Evolutionary conservation across 2,888 invertebrate genomes (phyloP), one percentile per base, ranked within the genome.

Genomic region (Troides aeacus): DNA sequence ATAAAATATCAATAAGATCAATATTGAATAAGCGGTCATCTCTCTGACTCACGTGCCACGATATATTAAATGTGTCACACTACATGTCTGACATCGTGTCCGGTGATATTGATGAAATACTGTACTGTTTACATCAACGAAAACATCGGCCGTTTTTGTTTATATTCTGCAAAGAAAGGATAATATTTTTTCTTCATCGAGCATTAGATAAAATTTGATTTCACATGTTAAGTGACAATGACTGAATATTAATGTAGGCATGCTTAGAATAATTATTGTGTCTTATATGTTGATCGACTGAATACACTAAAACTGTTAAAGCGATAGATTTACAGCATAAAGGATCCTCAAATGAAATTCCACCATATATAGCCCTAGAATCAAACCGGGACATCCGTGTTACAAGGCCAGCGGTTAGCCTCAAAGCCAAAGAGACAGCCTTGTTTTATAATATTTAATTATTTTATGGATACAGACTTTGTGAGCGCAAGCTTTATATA

Each of bases 1-100:
- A 71, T 68, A 66, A 73, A 70, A 69, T 73, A 72, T 72, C 65
- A 66, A 71, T 58, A 66, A 69, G 73, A 68, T 73, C 66, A 71
- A 63, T 58, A 71, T 72, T 42, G 67, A 66, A 67, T 66, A 59
- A 73, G 69, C 71, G 70, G 66, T 64, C 64, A 24, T 68, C 71
- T 72, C 71, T 65, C 60, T 62, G 61, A 66, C 50, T 62, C 62
- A 68, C 72, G 71, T 72, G 67, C 57, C 62, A 67, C 59, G n/a
- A 61, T 69, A 66, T 72, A 75, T 70, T 57, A 64, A 69, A 71
- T 71, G 65, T 72, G 69, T 68, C 64, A 68, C 39, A n/a, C 61
- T 63, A 62, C 65, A 62, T 62, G 61, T 64, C 56, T 61, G 61
- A 63, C 56, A 50, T 63, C 58, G 57, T 67, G 30, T 21, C 62